A percentile compares a stretch with the other conserved stretches of the same genome.
phyloP scores from a whole-genome alignment of 1,140 invertebrate genomes.

The Marisa cornuarietis region DNA sequence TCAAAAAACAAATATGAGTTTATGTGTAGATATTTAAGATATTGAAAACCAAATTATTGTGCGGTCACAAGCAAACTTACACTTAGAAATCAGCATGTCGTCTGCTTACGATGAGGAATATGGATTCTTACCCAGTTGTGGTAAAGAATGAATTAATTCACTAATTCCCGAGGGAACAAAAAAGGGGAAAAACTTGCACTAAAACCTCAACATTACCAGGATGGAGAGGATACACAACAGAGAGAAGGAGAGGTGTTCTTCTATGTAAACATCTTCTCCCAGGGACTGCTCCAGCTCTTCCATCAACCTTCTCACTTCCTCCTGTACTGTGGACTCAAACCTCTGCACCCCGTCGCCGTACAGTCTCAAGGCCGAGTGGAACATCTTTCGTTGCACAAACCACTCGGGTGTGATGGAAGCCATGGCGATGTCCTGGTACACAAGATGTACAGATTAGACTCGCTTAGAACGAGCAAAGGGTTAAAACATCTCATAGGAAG shows the following conservation, averaged over 20 bases:
- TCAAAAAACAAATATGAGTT: too few relatives aligned
- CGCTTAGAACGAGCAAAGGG: too few relatives aligned
- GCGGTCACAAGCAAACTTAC: too few relatives aligned
- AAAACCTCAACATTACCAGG: background rate
- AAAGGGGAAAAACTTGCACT: too few relatives aligned
- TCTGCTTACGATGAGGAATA: too few relatives aligned
- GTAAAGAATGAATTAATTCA: too few relatives aligned
- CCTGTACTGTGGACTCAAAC: slow-evolving; percentile 24
- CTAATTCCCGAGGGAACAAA: too few relatives aligned
- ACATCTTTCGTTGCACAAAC: slow-evolving; percentile 21
- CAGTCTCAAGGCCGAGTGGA: slow-evolving; percentile 16
- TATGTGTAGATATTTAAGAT: too few relatives aligned
- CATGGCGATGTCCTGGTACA: slow-evolving; percentile 19
- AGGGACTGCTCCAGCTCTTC: slow-evolving; percentile 9
- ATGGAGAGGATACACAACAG: slow-evolving; percentile 12
- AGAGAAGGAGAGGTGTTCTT: slow-evolving; percentile 12
- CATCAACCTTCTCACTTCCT: slow-evolving; percentile 15
- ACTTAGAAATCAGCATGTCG: too few relatives aligned
- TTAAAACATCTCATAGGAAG: too few relatives aligned
- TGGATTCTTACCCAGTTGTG: too few relatives aligned
- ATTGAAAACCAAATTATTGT: too few relatives aligned
- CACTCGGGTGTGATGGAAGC: slow-evolving; percentile 6
- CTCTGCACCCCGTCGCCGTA: slow-evolving; percentile 26
- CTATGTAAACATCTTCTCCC: slow-evolving; percentile 8
- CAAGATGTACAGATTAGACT: background rate